Evolutionary conservation across 2,113 vertebrate genomes (phyloP), one percentile per base, ranked within the genome.

Genomic region (Brevimyrus niger): DNA sequence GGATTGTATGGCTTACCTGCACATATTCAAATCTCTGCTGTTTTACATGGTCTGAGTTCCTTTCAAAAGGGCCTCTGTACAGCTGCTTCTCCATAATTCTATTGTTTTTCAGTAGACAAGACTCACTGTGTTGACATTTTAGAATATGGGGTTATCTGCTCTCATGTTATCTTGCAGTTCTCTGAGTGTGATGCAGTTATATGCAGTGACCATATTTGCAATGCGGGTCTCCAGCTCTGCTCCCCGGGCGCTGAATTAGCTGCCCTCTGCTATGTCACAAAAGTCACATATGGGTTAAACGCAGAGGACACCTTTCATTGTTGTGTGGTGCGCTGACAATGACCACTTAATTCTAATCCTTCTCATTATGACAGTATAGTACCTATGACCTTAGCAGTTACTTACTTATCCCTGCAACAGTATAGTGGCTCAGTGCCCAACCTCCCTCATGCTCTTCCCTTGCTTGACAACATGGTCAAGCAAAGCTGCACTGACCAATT

Each of bases 361-460:
- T 61, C 58, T 61, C 23, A 8, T 23, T 61, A n/a, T 61, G 23
- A 61, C 58, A 61, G 23, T n/a, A n/a, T 23, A n/a, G 7, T 61
- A 61, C 58, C 23, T n/a, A 13, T 61, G 23, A 58, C 19, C 55
- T 58, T 9, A 8, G 21, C 7, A 2, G 58, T 61, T 61, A 51
- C 23, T 61, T 23, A n/a, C 23, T 61, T 9, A 61, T 61, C 7
- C 58, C 58, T n/a, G 58, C 23, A 61, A 61, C 1, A 61, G 7
- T 3, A 61, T 10, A n/a, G 23, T 23, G 7, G 7, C 58, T 61
- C 58, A 61, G 58, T 3, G 58, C 58, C 38, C 27, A 38, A 80
- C 69, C 46, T 58, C 88, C 48, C 88, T 69, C 82, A 53, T 58
- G 11, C 82, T 86, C 88, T 86, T 89, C 83, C 23, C 51, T 4